Evolutionary conservation across 2,888 invertebrate genomes (phyloP), one percentile per base, ranked within the genome.

Genomic region (Epinotia bilunana): DNA sequence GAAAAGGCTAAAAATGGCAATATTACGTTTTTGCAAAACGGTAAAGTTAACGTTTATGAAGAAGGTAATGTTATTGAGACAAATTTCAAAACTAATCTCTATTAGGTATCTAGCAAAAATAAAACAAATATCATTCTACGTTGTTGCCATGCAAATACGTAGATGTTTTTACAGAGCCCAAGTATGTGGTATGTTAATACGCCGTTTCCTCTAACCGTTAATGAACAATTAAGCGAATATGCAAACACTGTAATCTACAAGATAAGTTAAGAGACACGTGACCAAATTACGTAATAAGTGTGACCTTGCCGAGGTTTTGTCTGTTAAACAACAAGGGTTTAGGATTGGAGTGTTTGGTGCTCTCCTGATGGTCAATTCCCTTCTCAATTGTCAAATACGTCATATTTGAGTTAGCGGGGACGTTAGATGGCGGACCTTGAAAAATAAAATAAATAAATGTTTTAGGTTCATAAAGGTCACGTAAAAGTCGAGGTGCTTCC

Each of bases 231-330:
- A 84, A 81, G 80, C 77, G 86, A 81, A 85, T 84, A 90, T 86
- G 90, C 85, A 88, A 91, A 91, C 90, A 90, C 72, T 80, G 84
- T 90, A 89, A 91, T 91, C 91, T 88, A 23, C 6, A 33, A 86
- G 91, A 92, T 91, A 91, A 89, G 83, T 85, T 85, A 78, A 79
- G 78, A 78, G 78, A 79, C 87, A 83, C 85, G 87, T 88, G 87
- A 83, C 80, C 83, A 72, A 49, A 78, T 86, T 86, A 77, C 85
- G 86, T 83, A 86, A 85, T 83, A 83, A 81, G 77, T 61, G 77
- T 82, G 82, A 82, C 85, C 85, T 78, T 86, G 84, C 78, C 77
- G 79, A 73, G 55, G 39, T 63, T 72, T 71, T 67, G 23, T 55
- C 16, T 46, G 43, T 28, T 60, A 12, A 60, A 46, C 5, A 28